A percentile compares a stretch with the other conserved stretches of the same genome.
These are phyloP conservation scores for Pachyuromys duprasi DNA, from an alignment of 2,797 vertebrate species.

Conservation along the genomic window DNA sequence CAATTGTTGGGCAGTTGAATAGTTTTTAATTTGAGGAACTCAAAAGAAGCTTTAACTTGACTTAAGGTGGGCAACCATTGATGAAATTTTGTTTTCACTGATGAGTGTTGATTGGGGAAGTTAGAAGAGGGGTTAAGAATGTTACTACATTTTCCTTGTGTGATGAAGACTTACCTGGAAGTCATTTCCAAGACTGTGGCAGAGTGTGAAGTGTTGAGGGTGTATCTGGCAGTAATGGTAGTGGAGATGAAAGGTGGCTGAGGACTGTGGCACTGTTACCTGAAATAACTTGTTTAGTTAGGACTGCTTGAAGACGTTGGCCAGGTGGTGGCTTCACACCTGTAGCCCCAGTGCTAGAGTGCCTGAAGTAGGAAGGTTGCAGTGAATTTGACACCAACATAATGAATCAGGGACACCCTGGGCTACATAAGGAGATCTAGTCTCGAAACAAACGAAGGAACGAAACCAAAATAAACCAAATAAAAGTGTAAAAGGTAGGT, in stretches of 20 bases:
- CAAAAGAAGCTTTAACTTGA: slow-evolving; percentile 9
- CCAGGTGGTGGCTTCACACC: not conserved
- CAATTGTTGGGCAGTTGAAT: not conserved
- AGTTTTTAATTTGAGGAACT: slow-evolving; percentile 56
- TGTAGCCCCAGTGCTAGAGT: not conserved
- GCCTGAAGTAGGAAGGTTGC: not conserved
- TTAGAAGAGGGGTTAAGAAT: slow-evolving; percentile 17
- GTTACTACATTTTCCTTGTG: not conserved
- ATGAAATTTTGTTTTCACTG: not conserved
- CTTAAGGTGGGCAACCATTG: not conserved
- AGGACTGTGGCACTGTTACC: slow-evolving; percentile 37
- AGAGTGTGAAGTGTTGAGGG: slow-evolving; percentile 18
- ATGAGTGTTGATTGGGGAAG: slow-evolving; percentile 14
- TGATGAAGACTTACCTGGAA: slow-evolving; percentile 28
- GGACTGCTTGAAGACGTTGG: slow-evolving; percentile 46
- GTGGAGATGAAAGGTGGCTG: slow-evolving; percentile 22
- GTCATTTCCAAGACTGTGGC: not conserved
- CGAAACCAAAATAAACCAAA: not conserved
- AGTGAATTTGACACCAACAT: not conserved
- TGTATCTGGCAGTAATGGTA: not conserved
- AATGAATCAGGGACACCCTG: not conserved
- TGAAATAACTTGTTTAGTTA: slow-evolving; percentile 18
- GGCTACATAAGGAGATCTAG: not conserved
- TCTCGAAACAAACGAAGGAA: not conserved
- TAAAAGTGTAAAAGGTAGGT: not conserved